A percentile compares a stretch with the other conserved stretches of the same genome.
Evolutionary conservation across 2,888 invertebrate species (phyloP).

Genomic region (Tetrapedia diversipes): DNA sequence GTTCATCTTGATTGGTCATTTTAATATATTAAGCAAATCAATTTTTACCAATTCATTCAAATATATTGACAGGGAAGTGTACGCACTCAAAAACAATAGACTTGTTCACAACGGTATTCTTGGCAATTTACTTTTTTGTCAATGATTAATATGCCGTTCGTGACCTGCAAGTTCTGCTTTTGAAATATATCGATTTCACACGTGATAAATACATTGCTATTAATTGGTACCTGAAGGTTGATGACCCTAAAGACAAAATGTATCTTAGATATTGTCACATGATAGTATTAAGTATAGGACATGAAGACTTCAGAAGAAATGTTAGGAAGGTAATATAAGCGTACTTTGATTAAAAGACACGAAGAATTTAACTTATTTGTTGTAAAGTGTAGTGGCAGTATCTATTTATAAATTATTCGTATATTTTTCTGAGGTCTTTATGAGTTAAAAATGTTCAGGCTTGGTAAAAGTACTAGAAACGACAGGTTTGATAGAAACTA

Average conservation of each 20-base stretch:
- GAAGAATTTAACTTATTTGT: no score
- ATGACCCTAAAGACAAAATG: conserved; percentile 21
- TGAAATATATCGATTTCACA: conserved; percentile 68
- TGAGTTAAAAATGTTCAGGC: conserved; percentile 45
- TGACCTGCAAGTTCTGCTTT: conserved; percentile 57
- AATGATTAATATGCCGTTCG: conserved; percentile 31
- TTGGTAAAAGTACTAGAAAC: conserved; percentile 57
- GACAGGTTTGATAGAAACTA: conserved; percentile 82
- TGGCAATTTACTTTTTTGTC: conserved; percentile 22
- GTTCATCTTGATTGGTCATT: conserved; percentile 35
- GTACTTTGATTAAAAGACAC: no score
- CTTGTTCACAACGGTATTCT: conserved; percentile 33
- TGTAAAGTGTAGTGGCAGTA: not conserved
- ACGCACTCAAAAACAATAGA: conserved; percentile 39
- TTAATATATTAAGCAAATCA: conserved; percentile 53
- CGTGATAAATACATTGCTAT: conserved; percentile 51
- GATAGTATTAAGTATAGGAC: conserved; percentile 34
- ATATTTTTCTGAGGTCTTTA: conserved; percentile 49
- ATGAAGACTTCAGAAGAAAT: conserved; percentile 53
- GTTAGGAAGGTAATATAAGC: no score
- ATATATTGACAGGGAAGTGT: conserved; percentile 50
- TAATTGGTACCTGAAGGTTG: conserved; percentile 58
- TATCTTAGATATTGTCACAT: conserved; percentile 36
- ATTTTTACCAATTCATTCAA: conserved; percentile 51
- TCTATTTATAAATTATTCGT: not conserved